Base-by-base conservation (phyloP, 2,113 vertebrate species). In the Psettodes erumei region DNA sequence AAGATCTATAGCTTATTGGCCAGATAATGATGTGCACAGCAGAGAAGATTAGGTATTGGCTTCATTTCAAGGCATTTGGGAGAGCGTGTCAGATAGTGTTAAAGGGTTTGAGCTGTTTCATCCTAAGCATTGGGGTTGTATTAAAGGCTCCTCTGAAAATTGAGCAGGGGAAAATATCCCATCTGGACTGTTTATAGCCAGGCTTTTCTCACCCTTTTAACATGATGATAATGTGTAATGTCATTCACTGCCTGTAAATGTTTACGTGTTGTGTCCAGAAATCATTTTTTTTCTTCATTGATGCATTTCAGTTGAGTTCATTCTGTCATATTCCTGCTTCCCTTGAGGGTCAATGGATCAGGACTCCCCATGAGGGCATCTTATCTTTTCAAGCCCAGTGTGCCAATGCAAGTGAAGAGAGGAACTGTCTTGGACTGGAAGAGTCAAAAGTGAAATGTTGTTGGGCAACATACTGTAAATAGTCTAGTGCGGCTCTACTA, bases 241-340 rank as follows among this genome's bases (percentile, higher is more conserved):
- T 35, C 47, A 5, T 55, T 45, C 47, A 12, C 43, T 1, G 6
- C 56, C 28, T 43, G 21, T 66, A 38, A 35, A 74, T 9, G 30
- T 43, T 77, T 6, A 27, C 11, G 23, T 71, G 19, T 81, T 7
- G 33, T 5, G 7, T 37, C 27, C 48, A 37, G 64, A 6, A 62
- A 64, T 66, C 19, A 21, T 62, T 55, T 63, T 37, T 16, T 21
- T 56, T 63, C 64, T 35, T 6, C 11, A 4, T 5, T 3, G 25
- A 47, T 50, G 8, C 19, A 75, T 48, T 77, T 76, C 25, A 19
- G 13, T 23, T 65, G 43, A 54, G 56, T 45, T 79, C 35, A 60
- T 43, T 30, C 8, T 51, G 23, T 45, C 42, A 6, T 16, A 42
- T 32, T 54, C 16, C 54, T 28, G 64, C 45, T 76, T 19, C 65